These are phyloP conservation scores for Leptopilina syphax DNA, from an alignment of 2,888 invertebrate genomes.

Conservation along the genomic window DNA sequence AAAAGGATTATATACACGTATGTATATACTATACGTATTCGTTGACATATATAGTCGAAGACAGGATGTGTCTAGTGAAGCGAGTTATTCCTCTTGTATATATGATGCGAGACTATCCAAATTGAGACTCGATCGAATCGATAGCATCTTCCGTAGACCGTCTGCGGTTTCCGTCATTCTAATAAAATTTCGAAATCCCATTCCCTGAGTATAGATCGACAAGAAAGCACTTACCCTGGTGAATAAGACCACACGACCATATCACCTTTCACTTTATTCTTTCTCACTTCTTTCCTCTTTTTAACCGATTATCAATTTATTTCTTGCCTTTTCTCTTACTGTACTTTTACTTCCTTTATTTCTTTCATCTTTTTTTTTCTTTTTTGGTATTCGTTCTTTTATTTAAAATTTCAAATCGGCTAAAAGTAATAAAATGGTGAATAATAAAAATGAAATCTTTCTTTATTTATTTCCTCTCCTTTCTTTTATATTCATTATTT, in stretches of 20 bases:
- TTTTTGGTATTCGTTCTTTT: too few species aligned
- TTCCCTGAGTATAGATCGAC: constrained; percentile 31
- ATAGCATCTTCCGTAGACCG: constrained; percentile 48
- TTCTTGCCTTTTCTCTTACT: too few species aligned
- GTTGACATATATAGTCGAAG: not conserved
- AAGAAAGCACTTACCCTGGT: constrained; percentile 50
- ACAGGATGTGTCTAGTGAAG: constrained; percentile 20
- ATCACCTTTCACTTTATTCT: not conserved
- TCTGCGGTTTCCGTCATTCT: constrained; percentile 53
- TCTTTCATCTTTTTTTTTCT: too few species aligned
- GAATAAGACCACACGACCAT: constrained; percentile 47
- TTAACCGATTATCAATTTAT: too few species aligned
- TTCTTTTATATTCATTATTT: too few species aligned
- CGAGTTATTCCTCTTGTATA: constrained; percentile 46
- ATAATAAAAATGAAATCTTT: too few species aligned
- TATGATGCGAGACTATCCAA: constrained; percentile 59
- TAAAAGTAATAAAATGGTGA: too few species aligned
- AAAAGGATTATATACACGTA: too few species aligned
- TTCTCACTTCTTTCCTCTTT: too few species aligned
- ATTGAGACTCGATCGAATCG: constrained; percentile 71
- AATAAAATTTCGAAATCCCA: constrained; percentile 52
- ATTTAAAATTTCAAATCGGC: too few species aligned
- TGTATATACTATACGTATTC: not conserved
- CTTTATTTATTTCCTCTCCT: too few species aligned
- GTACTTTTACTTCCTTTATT: too few species aligned